A percentile compares a stretch with the other conserved stretches of the same genome.
Conservation (phyloP, 1,140 invertebrate genomes). For the Camponotus vicinus region DNA sequence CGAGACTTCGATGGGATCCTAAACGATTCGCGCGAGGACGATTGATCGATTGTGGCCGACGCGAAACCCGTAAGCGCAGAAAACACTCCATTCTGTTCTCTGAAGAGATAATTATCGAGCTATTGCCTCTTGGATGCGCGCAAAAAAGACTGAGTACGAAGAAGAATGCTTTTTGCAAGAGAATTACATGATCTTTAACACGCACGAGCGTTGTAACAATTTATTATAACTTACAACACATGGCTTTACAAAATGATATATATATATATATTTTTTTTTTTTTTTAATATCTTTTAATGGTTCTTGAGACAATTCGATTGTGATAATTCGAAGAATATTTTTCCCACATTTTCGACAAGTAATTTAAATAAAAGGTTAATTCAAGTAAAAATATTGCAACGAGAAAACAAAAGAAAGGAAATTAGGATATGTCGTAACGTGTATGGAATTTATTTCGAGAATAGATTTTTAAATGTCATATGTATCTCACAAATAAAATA, state of each 20-base stretch:
- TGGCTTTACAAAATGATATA: not conserved
- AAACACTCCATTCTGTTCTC: slow-evolving; percentile 31
- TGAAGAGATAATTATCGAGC: slow-evolving; percentile 53
- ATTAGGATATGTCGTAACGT: not conserved
- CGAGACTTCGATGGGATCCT: slow-evolving; percentile 20
- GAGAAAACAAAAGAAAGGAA: not conserved
- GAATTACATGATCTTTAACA: slow-evolving; percentile 8
- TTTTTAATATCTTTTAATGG: not conserved
- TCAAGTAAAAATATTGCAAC: not conserved
- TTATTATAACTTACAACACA: slow-evolving; percentile 18
- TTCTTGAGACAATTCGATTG: not conserved
- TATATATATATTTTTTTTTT: not conserved
- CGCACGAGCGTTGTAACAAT: not conserved
- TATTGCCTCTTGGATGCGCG: slow-evolving; percentile 1
- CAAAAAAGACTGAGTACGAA: not conserved
- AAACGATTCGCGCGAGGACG: slow-evolving; percentile 42
- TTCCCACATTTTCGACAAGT: not conserved
- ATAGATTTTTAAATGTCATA: not conserved
- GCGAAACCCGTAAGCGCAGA: slow-evolving; percentile 16
- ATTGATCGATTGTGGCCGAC: slow-evolving; percentile 50
- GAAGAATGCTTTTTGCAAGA: slow-evolving; percentile 23
- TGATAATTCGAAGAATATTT: not conserved
- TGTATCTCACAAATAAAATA: not conserved
- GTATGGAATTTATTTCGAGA: not conserved
- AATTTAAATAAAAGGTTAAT: not conserved